A percentile compares a stretch with the other conserved stretches of the same genome.
Evolutionary conservation across 1,140 invertebrate species (phyloP).

Genomic region (Anagrus nilaparvatae): DNA sequence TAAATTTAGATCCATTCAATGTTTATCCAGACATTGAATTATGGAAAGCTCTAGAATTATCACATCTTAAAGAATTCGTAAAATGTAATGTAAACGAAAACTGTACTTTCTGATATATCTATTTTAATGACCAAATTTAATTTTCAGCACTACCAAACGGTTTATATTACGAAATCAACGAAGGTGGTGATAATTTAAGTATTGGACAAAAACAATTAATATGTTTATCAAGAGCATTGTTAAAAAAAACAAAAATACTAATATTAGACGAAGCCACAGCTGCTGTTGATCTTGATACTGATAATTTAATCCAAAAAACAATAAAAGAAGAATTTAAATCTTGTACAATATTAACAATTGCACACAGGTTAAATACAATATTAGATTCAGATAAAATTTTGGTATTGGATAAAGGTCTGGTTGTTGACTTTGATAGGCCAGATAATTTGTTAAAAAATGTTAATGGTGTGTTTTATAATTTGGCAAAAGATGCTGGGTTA

Average conservation of each 20-base stretch:
- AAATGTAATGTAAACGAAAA: too few relatives aligned
- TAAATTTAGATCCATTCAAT: too few relatives aligned
- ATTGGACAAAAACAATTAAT: slow-evolving; percentile 81
- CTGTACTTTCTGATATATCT: too few relatives aligned
- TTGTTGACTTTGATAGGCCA: slow-evolving; percentile 74
- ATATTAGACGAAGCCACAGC: slow-evolving; percentile 89
- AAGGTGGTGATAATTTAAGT: too few relatives aligned
- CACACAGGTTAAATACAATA: slow-evolving; percentile 88
- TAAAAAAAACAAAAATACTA: slow-evolving; percentile 81
- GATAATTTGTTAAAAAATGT: slow-evolving; percentile 60
- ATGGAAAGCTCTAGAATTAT: slow-evolving; percentile 70
- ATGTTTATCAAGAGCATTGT: slow-evolving; percentile 74
- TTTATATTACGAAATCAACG: slow-evolving; percentile 67
- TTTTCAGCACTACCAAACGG: slow-evolving; percentile 52
- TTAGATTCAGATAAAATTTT: slow-evolving; percentile 84
- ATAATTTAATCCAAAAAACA: slow-evolving; percentile 90
- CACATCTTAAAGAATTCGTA: too few relatives aligned
- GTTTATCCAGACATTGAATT: slow-evolving; percentile 66
- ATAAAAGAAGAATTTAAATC: slow-evolving; percentile 75
- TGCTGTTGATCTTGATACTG: slow-evolving; percentile 84
- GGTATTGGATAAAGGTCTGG: slow-evolving; percentile 76
- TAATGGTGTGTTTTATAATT: slow-evolving; percentile 75
- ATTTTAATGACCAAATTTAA: too few relatives aligned
- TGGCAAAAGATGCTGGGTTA: slow-evolving; percentile 84
- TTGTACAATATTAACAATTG: slow-evolving; percentile 88